phyloP scores from a whole-genome alignment of 1,140 invertebrate species.

The Drosophila fuyamai region DNA sequence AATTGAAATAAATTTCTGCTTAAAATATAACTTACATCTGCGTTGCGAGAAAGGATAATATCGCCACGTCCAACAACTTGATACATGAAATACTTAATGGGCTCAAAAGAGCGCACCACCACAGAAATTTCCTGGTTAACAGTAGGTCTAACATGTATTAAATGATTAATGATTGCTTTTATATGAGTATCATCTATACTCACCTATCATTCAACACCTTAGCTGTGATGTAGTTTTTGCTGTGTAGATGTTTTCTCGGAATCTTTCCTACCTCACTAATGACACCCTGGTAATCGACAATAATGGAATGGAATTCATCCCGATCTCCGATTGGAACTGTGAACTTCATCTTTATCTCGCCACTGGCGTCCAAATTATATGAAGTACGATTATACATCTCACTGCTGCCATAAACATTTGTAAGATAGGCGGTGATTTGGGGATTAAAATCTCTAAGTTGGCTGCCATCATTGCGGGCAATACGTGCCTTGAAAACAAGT shows the following conservation, averaged over 20 bases:
- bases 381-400: conserved; percentile 87
- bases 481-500: conserved; percentile 45
- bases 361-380: conserved; percentile 88
- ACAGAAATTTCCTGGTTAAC: conserved; percentile 93
- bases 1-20: not conserved
- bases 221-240: conserved; percentile 91
- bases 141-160: conserved; percentile 84
- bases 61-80: conserved; percentile 95
- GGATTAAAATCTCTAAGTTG: conserved; percentile 88
- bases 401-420: conserved; percentile 88
- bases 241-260: conserved; percentile 89
- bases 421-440: conserved; percentile 87
- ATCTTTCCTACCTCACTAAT: conserved; percentile 90
- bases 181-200: not conserved
- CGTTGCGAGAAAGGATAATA: conserved; percentile 90
- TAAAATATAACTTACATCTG: conserved; percentile 85
- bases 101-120: conserved; percentile 92
- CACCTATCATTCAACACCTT: conserved; percentile 88
- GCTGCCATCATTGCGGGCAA: conserved; percentile 89
- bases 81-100: conserved; percentile 91
- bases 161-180: not conserved
- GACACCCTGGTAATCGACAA: conserved; percentile 87
- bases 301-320: conserved; percentile 84
- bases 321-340: conserved; percentile 87
- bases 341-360: conserved; percentile 90